phyloP scores from a whole-genome alignment of 2,113 vertebrate genomes.

The Pelusios castaneus region DNA sequence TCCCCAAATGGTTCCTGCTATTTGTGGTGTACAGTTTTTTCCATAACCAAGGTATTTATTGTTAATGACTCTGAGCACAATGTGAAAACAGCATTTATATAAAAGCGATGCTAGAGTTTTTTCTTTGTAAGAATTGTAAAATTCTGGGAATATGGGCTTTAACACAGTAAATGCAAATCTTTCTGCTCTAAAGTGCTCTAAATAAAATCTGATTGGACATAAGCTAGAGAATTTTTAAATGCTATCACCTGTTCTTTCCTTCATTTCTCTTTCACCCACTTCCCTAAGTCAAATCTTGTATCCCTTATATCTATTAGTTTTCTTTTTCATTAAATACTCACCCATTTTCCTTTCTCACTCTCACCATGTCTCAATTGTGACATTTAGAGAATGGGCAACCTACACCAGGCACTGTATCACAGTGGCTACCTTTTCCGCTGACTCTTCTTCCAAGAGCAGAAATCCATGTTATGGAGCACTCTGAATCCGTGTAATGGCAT shows the following conservation, averaged over 20 bases:
- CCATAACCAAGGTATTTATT: neutral
- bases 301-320: neutral
- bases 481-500: neutral
- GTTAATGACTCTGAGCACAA: neutral
- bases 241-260: neutral
- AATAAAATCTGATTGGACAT: neutral
- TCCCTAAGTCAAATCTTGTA: neutral
- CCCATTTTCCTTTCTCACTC: neutral
- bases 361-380: neutral
- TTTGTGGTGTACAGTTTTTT: neutral
- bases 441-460: neutral
- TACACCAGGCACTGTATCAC: neutral
- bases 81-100: neutral
- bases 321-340: neutral
- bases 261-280: neutral
- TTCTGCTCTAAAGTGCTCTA: neutral
- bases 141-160: neutral
- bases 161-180: slow-evolving; percentile 5
- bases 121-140: neutral
- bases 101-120: neutral
- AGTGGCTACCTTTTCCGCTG: neutral
- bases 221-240: neutral
- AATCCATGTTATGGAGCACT: neutral
- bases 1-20: neutral
- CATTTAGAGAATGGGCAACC: neutral